Evolutionary conservation across 2,888 invertebrate species (phyloP), one percentile per base, ranked within the genome.

Genomic region (Pandemis heparana): DNA sequence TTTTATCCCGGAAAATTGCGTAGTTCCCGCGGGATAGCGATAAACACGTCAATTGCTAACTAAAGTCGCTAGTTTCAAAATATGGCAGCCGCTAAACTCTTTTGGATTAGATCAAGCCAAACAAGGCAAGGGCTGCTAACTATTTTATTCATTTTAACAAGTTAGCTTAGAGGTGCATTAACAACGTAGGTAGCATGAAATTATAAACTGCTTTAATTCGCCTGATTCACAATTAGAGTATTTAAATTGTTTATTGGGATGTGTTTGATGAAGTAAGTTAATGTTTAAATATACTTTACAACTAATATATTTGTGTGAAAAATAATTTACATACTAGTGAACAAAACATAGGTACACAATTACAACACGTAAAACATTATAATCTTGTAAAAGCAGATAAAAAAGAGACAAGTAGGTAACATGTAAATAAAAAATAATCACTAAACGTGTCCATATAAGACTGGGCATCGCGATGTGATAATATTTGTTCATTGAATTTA

Each of bases 81-180:
- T 48, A 16, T 6, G 6, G 48, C 8, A 1, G 48, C 18, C 14
- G 41, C 23, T 32, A 18, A 14, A 1, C 46, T 46, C 63, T 12
- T 48, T 7, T 32, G 18, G n/a, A 39, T 72, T 68, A 43, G 18
- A 48, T 63, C 72, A 23, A 18, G 16, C 66, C 43, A 46, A 62
- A 18, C 39, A 62, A 46, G 39, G 56, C 53, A 63, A 48, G 63
- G 56, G 39, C 38, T 53, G 66, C 60, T 59, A 72, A 51, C 23
- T 38, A 60, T 51, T 64, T 60, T 18, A 70, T 59, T 74, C 60
- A 70, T 70, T 39, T 56, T 59, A 72, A 56, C 62, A 68, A 72
- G 62, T 53, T 48, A 48, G n/a, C 7, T 32, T 64, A 48, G 48
- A 46, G 48, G 23, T 64, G 46, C 64, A 14, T 64, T 23, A 48